A percentile compares a stretch with the other conserved stretches of the same genome.
These are phyloP conservation scores for Spodoptera picta DNA, from an alignment of 2,888 invertebrate species.

Conservation along the genomic window DNA sequence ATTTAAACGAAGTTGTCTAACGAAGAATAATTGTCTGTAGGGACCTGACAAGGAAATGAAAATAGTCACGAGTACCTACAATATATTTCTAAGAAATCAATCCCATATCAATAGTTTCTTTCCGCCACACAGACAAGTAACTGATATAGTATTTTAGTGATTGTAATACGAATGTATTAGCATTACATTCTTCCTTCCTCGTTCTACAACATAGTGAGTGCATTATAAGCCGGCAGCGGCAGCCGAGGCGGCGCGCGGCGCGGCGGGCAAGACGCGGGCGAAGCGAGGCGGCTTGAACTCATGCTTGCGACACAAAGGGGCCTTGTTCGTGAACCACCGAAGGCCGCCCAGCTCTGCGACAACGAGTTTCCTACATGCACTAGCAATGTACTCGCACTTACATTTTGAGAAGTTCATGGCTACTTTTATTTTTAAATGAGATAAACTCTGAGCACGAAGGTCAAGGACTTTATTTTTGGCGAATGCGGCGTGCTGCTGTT, in stretches of 20 bases:
- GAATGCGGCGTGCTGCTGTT: constrained; percentile 71
- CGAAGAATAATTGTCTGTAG: constrained; percentile 2
- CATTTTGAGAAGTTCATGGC: constrained; percentile 83
- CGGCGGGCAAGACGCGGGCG: constrained; percentile 15
- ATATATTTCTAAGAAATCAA: constrained; percentile 24
- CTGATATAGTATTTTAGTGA: constrained; percentile 32
- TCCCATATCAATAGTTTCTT: constrained; percentile 32
- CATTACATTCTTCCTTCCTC: constrained; percentile 55
- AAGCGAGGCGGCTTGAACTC: constrained; percentile 52
- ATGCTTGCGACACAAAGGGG: constrained; percentile 75
- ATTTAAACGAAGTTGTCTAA: constrained; percentile 2
- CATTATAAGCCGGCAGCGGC: constrained; percentile 33
- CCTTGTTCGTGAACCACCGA: constrained; percentile 87
- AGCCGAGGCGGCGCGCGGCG: constrained; percentile 33
- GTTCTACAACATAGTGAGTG: constrained; percentile 45
- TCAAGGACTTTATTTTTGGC: constrained; percentile 87
- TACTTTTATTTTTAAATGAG: constrained; percentile 83
- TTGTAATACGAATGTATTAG: constrained; percentile 40
- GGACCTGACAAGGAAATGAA: constrained; percentile 16
- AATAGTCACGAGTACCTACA: constrained; percentile 1
- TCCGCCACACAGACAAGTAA: constrained; percentile 24
- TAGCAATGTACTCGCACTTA: constrained; percentile 74
- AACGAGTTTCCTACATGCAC: constrained; percentile 77
- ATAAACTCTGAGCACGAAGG: constrained; percentile 80
- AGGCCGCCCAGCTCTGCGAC: constrained; percentile 78